phyloP scores from a whole-genome alignment of 2,888 invertebrate species.

The Macaria liturata region DNA sequence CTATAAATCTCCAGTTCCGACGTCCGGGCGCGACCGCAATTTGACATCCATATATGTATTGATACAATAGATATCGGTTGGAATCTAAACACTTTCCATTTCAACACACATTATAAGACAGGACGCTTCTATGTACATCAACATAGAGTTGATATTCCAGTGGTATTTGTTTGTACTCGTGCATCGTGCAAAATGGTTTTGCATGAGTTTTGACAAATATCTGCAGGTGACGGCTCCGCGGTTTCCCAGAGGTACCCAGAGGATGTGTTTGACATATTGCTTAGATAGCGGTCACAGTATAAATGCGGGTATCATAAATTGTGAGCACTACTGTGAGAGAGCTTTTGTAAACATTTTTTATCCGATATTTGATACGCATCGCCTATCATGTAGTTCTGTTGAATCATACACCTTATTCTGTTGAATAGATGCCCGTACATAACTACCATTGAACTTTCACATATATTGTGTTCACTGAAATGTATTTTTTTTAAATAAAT shows the following conservation, averaged over 20 bases:
- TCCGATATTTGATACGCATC: no score
- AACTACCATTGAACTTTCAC: no score
- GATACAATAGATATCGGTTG: slow-evolving; percentile 60
- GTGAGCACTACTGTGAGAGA: slow-evolving; percentile 4
- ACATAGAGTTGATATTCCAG: slow-evolving; percentile 43
- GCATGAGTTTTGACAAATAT: slow-evolving; percentile 78
- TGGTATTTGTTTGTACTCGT: slow-evolving; percentile 24
- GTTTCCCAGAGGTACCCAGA: slow-evolving; percentile 70
- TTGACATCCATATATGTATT: slow-evolving; percentile 70
- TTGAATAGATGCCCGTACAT: no score
- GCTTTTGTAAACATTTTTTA: no score
- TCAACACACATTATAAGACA: slow-evolving; percentile 6
- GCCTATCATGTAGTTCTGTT: no score
- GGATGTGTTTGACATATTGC: slow-evolving; percentile 79
- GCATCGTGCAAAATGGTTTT: slow-evolving; percentile 47
- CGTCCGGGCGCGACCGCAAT: slow-evolving; percentile 58
- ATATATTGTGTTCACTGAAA: no score
- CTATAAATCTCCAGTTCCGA: slow-evolving; percentile 68
- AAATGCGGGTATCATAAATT: slow-evolving; percentile 62
- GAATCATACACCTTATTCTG: no score
- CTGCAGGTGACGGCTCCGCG: slow-evolving; percentile 76
- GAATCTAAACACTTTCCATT: slow-evolving; percentile 16
- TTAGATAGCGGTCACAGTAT: slow-evolving; percentile 64
- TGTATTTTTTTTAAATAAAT: no score
- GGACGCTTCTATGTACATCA: slow-evolving; percentile 4